Evolutionary conservation across 2,888 invertebrate species (phyloP), one percentile per base, ranked within the genome.

Genomic region (Phytoseiulus persimilis): DNA sequence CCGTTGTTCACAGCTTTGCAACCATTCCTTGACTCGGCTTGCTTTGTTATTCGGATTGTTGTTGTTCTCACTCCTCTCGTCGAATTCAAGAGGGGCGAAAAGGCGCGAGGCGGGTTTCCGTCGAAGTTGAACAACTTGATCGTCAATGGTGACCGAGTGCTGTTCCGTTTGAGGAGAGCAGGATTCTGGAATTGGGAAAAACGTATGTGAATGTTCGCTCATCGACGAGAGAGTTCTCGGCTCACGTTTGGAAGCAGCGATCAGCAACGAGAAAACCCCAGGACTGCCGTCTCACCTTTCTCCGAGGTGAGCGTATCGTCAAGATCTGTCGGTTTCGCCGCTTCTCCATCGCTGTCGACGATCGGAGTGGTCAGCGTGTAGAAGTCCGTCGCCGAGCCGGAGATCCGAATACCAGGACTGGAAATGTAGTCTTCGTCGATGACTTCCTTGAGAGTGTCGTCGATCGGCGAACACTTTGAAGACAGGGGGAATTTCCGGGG

Each of bases 351-450:
- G 32, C 89, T 83, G 31, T 90, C 89, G 32, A 90, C 32, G 18
- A 89, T 33, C 83, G 90, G n/a, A 83, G 83, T 65, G 46, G 90
- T 45, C 65, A 89, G 65, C 46, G 89, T 46, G 32, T 87, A 87
- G 87, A 87, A 87, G 9, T 87, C 87, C 3, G 32, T 28, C 23
- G 87, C 87, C 11, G 87, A 87, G 23, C 87, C 87, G 0, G 87
- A 87, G 33, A 87, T 33, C 32, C 87, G 87, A 6, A 87, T 32
- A 3, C 39, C 33, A n/a, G 87, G 33, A 32, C 87, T 87, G 90
- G 89, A 90, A 96, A 95, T 93, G 95, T 95, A 91, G 95, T 94
- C 93, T 95, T 92, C 92, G 90, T 93, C 92, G 90, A 93, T 90
- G 91, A 93, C 93, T 91, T 93, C 93, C 93, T 93, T 91, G 45